These are phyloP conservation scores for Lerema accius DNA, from an alignment of 1,140 invertebrate genomes.

Conservation along the genomic window DNA sequence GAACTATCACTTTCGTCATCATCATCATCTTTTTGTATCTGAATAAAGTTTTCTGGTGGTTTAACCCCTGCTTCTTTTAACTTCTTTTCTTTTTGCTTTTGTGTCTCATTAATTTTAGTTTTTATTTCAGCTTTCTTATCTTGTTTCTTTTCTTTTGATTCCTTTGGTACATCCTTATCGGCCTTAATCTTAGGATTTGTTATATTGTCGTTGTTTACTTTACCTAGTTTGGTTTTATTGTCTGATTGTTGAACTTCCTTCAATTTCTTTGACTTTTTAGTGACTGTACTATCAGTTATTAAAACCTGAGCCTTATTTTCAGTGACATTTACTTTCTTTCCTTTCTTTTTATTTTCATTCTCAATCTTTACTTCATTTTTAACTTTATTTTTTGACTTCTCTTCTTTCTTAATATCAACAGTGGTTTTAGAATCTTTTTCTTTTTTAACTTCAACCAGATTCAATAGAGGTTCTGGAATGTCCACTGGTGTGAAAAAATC, in stretches of 20 bases:
- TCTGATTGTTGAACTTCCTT: slow-evolving; percentile 5
- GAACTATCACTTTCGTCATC: slow-evolving; percentile 59
- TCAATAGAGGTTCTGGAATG: slow-evolving; percentile 61
- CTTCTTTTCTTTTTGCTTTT: slow-evolving; percentile 38
- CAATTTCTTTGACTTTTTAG: slow-evolving; percentile 18
- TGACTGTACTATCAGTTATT: slow-evolving; percentile 5
- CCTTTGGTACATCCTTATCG: slow-evolving; percentile 22
- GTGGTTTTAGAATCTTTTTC: slow-evolving; percentile 17
- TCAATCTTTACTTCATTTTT: slow-evolving; percentile 6
- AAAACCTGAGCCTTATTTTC: slow-evolving; percentile 18
- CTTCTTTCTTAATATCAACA: slow-evolving; percentile 11
- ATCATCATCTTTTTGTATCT: slow-evolving; percentile 40
- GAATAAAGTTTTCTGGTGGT: slow-evolving; percentile 54
- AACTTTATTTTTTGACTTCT: background rate
- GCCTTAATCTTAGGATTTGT: slow-evolving; percentile 23
- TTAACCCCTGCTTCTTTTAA: slow-evolving; percentile 48
- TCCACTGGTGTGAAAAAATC: slow-evolving; percentile 77
- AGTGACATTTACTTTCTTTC: slow-evolving; percentile 32
- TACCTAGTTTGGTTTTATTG: slow-evolving; percentile 16
- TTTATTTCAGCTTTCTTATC: slow-evolving; percentile 34
- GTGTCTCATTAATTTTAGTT: slow-evolving; percentile 22
- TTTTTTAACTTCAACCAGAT: slow-evolving; percentile 31
- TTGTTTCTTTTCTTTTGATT: slow-evolving; percentile 23
- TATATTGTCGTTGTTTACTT: slow-evolving; percentile 19
- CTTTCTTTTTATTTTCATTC: slow-evolving; percentile 31